Evolutionary conservation across 2,113 vertebrate species (phyloP).

Genomic region (Mesoclemmys tuberculata): DNA sequence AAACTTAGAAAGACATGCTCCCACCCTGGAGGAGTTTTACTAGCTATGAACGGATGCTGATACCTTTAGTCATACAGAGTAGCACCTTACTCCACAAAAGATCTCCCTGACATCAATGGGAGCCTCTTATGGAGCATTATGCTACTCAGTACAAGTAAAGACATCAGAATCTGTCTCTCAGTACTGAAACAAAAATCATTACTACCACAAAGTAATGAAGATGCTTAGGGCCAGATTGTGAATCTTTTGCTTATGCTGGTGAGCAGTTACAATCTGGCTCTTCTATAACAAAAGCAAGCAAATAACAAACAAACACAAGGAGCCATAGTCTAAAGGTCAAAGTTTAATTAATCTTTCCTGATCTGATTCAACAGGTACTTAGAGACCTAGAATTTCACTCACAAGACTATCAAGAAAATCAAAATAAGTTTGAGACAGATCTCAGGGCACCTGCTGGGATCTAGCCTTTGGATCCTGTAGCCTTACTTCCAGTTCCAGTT

Average conservation of each 20-base stretch:
- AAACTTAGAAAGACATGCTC: too few species aligned
- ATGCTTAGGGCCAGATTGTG: neutral
- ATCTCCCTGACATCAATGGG: neutral
- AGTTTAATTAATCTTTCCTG: neutral
- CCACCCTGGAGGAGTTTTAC: too few species aligned
- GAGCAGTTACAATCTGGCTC: neutral
- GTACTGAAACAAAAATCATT: neutral
- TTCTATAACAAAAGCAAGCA: neutral
- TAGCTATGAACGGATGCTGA: too few species aligned
- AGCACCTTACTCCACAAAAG: neutral
- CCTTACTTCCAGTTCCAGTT: neutral
- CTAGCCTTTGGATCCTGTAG: too few species aligned
- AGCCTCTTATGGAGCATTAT: neutral
- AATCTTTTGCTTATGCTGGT: neutral
- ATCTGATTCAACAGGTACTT: neutral
- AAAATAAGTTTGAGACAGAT: too few species aligned
- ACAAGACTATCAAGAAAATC: too few species aligned
- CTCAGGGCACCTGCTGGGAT: too few species aligned
- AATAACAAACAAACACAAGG: neutral
- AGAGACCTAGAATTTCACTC: neutral
- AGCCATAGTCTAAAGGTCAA: neutral
- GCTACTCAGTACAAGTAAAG: neutral
- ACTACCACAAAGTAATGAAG: neutral
- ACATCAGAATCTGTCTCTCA: neutral
- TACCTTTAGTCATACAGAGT: too few species aligned